Conservation (phyloP, 2,113 vertebrate genomes). For the Anarhynchus alexandrinus region DNA sequence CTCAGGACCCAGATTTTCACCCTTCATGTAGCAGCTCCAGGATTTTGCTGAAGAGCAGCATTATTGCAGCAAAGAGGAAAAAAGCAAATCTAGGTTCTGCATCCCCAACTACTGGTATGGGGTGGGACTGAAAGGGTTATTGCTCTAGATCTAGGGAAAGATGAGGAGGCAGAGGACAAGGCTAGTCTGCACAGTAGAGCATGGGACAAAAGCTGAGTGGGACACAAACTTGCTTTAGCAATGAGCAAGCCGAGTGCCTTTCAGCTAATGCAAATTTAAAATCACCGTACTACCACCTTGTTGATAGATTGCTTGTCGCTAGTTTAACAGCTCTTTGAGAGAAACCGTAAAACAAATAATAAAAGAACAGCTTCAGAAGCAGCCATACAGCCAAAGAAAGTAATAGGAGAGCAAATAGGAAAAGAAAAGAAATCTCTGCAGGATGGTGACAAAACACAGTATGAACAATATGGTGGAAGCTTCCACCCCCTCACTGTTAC, state of each 20-base stretch:
- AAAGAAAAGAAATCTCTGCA: not conserved
- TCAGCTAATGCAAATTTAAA: not conserved
- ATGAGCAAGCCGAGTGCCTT: not conserved
- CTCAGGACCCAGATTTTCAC: not conserved
- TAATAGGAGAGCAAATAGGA: not conserved
- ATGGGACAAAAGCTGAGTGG: not conserved
- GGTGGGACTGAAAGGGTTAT: not conserved
- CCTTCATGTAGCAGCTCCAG: not conserved
- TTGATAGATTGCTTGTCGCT: not conserved
- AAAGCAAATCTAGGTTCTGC: not conserved
- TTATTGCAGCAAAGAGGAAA: not conserved
- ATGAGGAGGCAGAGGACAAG: not conserved
- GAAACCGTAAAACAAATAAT: not conserved
- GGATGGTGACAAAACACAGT: not conserved
- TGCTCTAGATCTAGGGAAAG: not conserved
- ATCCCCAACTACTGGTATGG: accelerated
- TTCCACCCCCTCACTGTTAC: not conserved
- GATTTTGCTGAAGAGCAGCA: not conserved
- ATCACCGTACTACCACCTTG: not conserved
- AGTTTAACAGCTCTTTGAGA: not conserved
- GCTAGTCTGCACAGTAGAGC: not conserved
- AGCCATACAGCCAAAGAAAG: not conserved
- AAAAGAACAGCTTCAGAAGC: not conserved
- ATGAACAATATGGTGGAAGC: not conserved
- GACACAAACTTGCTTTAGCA: not conserved